These are phyloP conservation scores for Tipula unca DNA, from an alignment of 2,888 invertebrate genomes.

Conservation along the genomic window DNA sequence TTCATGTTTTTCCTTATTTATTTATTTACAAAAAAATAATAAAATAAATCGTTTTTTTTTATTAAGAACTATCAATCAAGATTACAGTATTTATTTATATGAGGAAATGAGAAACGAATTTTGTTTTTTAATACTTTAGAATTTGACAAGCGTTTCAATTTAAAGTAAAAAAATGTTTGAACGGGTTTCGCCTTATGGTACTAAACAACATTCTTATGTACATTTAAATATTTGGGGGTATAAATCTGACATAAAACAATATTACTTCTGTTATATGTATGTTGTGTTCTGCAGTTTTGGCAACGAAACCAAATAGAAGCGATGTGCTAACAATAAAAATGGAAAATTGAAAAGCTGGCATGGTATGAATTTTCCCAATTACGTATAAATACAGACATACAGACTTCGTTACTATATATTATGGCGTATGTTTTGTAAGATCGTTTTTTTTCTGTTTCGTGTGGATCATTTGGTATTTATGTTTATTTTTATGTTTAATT, in stretches of 20 bases:
- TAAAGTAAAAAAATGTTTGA: background rate
- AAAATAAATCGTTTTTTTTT: background rate
- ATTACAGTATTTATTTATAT: background rate
- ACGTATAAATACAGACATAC: background rate
- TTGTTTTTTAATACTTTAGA: background rate
- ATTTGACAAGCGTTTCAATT: background rate
- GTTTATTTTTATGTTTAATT: background rate
- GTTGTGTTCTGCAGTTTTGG: background rate
- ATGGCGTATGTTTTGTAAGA: background rate
- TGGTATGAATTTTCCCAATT: background rate
- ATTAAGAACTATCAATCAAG: conserved; percentile 20
- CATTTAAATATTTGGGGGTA: background rate
- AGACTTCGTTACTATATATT: background rate
- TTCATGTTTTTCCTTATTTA: background rate
- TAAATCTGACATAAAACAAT: background rate
- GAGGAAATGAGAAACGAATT: background rate
- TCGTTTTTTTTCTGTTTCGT: background rate
- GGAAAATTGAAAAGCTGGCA: background rate
- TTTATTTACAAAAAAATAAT: background rate
- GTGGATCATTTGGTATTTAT: background rate
- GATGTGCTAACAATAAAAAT: background rate
- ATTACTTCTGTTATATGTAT: background rate
- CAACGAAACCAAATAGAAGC: background rate
- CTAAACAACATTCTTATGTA: background rate
- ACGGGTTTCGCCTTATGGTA: background rate